These are phyloP conservation scores for Cydia amplana DNA, from an alignment of 1,140 invertebrate genomes.

Conservation along the genomic window DNA sequence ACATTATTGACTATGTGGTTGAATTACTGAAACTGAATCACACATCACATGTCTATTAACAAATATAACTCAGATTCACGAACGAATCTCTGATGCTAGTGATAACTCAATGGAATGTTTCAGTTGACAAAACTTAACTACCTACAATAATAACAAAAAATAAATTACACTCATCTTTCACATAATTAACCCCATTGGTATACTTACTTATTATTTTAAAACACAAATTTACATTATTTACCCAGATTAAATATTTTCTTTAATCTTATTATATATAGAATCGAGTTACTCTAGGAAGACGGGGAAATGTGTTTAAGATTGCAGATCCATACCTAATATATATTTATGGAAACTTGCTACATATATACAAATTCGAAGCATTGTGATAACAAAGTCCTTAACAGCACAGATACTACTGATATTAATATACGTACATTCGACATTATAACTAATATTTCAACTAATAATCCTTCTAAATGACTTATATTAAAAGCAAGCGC, in stretches of 20 bases:
- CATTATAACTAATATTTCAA: not conserved
- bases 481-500: not conserved
- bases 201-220: not conserved
- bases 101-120: too few species aligned
- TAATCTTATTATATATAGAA: not conserved
- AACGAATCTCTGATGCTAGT: not conserved
- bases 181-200: not conserved
- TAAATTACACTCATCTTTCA: not conserved
- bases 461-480: not conserved
- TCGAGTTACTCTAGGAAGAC: not conserved
- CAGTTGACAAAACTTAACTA: not conserved
- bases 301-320: slow-evolving; percentile 27
- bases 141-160: not conserved
- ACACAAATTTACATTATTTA: not conserved
- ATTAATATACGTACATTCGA: slow-evolving; percentile 1
- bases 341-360: not conserved
- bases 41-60: not conserved
- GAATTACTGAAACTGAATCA: not conserved
- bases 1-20: slow-evolving; percentile 30
- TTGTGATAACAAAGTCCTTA: slow-evolving; percentile 5
- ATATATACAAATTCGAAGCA: slow-evolving; percentile 15
- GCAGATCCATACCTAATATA: not conserved
- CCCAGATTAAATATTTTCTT: not conserved
- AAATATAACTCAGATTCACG: not conserved
- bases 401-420: slow-evolving; percentile 3